Conservation (phyloP, 2,113 vertebrate genomes). For the Gallinago media region DNA sequence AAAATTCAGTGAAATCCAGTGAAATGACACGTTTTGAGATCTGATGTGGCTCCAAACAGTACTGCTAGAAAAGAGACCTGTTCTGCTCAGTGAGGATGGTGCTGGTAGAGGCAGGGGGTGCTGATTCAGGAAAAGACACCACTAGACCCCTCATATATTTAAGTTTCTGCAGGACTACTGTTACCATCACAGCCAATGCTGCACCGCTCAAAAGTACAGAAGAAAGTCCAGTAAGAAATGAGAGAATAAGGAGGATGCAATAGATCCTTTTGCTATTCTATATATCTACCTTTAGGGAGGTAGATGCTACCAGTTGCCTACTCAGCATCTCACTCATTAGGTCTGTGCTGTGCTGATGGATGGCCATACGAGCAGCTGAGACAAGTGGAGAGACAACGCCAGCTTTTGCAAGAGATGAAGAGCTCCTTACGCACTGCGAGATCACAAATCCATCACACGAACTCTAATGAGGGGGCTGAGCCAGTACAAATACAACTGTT, state of each 20-base stretch:
- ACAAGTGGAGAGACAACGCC: neutral
- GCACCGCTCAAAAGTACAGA: accelerated
- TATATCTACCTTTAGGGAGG: neutral
- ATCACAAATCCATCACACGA: constrained; percentile 49
- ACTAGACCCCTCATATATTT: accelerated
- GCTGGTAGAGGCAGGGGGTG: neutral
- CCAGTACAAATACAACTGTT: constrained; percentile 65
- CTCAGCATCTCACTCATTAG: accelerated
- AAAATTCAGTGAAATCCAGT: too few species aligned
- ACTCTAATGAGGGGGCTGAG: constrained; percentile 49
- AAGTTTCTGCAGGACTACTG: neutral
- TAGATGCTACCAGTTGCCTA: neutral
- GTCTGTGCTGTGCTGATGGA: neutral
- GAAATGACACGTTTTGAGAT: neutral
- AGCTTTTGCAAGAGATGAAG: neutral
- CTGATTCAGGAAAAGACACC: neutral
- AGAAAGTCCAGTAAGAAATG: neutral
- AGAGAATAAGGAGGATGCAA: neutral
- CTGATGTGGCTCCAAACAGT: neutral
- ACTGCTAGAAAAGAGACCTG: neutral
- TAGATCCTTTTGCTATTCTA: neutral
- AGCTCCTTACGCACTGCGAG: neutral
- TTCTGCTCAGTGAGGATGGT: neutral
- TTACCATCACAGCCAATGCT: neutral
- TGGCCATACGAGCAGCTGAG: neutral